These are phyloP conservation scores for Abscondita cerata DNA, from an alignment of 2,888 invertebrate species.

Conservation along the genomic window DNA sequence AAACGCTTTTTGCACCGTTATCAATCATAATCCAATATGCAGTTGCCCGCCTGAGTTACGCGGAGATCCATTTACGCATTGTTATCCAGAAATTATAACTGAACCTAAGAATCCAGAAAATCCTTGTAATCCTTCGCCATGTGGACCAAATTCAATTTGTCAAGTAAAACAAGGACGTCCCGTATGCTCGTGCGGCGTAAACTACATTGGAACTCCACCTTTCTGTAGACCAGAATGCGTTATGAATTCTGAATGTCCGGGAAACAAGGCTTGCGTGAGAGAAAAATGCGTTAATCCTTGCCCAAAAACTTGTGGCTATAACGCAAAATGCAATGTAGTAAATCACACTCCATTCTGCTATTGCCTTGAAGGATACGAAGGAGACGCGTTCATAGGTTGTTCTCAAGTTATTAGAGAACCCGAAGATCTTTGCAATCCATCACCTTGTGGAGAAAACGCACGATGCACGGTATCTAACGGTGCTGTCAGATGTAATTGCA, in stretches of 20 bases:
- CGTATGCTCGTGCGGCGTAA: conserved; percentile 80
- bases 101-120: conserved; percentile 64
- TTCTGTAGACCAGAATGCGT: conserved; percentile 85
- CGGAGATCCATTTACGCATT: conserved; percentile 83
- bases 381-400: conserved; percentile 86
- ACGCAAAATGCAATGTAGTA: conserved; percentile 80
- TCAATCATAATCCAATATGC: conserved; percentile 87
- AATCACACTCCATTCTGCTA: conserved; percentile 84
- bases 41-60: conserved; percentile 76
- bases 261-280: conserved; percentile 78
- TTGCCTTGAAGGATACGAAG: conserved; percentile 77
- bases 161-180: conserved; percentile 79
- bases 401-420: conserved; percentile 59
- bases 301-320: conserved; percentile 76
- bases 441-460: conserved; percentile 86
- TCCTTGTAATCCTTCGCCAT: conserved; percentile 71
- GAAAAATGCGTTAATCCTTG: conserved; percentile 88
- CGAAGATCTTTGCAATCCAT: conserved; percentile 74
- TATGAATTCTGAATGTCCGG: conserved; percentile 81
- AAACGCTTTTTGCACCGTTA: conserved; percentile 77
- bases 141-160: conserved; percentile 81
- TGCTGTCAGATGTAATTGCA: conserved; percentile 79
- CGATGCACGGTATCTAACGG: conserved; percentile 75
- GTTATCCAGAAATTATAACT: conserved; percentile 59
- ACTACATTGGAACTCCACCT: conserved; percentile 82